Percentiles rank a stretch among this genome's conserved stretches.
phyloP scores from a whole-genome alignment of 2,113 vertebrate genomes.

The Oncorhynchus mykiss region DNA sequence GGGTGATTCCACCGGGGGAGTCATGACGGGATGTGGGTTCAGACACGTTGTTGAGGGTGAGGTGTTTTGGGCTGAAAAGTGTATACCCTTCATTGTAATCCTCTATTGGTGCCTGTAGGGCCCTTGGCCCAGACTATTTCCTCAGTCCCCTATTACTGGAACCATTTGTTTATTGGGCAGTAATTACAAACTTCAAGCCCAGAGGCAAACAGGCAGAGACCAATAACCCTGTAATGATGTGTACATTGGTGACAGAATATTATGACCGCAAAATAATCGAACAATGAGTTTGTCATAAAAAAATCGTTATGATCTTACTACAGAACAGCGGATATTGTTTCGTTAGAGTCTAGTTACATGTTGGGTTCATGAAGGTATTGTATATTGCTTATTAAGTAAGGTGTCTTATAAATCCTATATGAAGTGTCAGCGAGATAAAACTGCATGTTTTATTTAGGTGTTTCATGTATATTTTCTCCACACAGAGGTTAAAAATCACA shows the following conservation, averaged over 20 bases:
- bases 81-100: conserved; percentile 69
- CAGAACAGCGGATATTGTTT: conserved; percentile 39
- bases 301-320: conserved; percentile 26
- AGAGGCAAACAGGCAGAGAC: conserved; percentile 50
- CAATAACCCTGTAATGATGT: conserved; percentile 61
- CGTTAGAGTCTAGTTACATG: neutral
- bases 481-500: conserved; percentile 62
- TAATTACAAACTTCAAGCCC: conserved; percentile 78
- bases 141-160: conserved; percentile 62
- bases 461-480: conserved; percentile 68
- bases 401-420: conserved; percentile 18
- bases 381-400: neutral
- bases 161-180: conserved; percentile 81
- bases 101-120: conserved; percentile 64
- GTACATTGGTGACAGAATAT: conserved; percentile 75
- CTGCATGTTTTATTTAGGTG: conserved; percentile 60
- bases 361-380: neutral
- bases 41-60: conserved; percentile 67
- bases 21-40: conserved; percentile 75
- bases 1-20: conserved; percentile 81
- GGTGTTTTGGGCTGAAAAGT: conserved; percentile 77
- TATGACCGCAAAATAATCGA: conserved; percentile 39
- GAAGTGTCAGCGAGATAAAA: neutral
- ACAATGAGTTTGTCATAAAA: conserved; percentile 44
- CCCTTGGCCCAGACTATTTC: conserved; percentile 28